phyloP scores from a whole-genome alignment of 2,113 vertebrate genomes.

The Austrofundulus limnaeus region DNA sequence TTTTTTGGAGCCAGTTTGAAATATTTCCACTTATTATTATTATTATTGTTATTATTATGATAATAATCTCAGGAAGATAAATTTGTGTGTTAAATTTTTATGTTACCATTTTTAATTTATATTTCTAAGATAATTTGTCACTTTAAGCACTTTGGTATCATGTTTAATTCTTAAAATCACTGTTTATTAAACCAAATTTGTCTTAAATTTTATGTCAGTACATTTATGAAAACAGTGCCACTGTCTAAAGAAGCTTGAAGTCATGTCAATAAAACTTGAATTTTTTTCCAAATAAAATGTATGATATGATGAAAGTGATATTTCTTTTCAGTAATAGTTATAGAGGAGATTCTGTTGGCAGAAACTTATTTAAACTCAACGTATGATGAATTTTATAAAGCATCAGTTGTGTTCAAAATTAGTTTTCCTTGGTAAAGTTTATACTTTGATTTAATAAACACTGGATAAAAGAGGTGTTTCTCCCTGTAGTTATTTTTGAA shows the following conservation, averaged over 20 bases:
- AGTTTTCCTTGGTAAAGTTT: too few relatives aligned
- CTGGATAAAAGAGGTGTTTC: too few relatives aligned
- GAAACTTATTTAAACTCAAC: not conserved
- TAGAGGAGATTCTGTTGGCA: not conserved
- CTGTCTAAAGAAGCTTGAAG: conserved; percentile 24
- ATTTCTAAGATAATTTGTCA: conserved; percentile 36
- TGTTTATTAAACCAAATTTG: not conserved
- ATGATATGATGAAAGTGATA: conserved; percentile 19
- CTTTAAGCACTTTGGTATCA: conserved; percentile 40
- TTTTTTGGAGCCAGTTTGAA: not conserved
- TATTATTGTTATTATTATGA: conserved; percentile 4
- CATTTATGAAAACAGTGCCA: conserved; percentile 14
- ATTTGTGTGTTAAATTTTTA: conserved; percentile 11
- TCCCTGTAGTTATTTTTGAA: too few relatives aligned
- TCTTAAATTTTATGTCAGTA: not conserved
- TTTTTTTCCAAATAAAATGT: conserved; percentile 50
- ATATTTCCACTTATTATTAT: not conserved
- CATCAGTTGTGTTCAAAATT: too few relatives aligned
- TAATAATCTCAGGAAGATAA: conserved; percentile 19
- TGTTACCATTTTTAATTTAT: conserved; percentile 4
- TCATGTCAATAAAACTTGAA: conserved; percentile 26
- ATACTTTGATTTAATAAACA: too few relatives aligned
- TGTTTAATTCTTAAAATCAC: not conserved
- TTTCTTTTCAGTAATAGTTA: not conserved
- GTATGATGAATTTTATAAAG: too few relatives aligned